phyloP scores from a whole-genome alignment of 2,888 invertebrate genomes.

The Tholera decimalis region DNA sequence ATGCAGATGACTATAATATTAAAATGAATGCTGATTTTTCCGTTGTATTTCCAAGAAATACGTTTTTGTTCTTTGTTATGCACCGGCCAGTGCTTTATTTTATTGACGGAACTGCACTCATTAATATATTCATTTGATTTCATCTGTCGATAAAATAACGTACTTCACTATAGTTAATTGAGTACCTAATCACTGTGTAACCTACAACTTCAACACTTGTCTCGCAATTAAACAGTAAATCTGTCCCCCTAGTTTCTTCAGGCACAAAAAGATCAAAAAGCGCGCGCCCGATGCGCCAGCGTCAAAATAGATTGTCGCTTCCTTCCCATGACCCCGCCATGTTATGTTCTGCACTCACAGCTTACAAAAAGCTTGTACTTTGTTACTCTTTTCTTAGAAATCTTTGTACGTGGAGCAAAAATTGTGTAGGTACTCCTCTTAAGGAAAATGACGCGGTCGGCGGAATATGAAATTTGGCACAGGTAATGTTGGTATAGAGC shows the following conservation, averaged over 20 bases:
- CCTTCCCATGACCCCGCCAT: slow-evolving; percentile 60
- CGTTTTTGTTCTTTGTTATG: neutral
- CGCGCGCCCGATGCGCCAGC: slow-evolving; percentile 47
- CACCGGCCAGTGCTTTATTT: too few relatives aligned
- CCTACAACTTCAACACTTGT: slow-evolving; percentile 17
- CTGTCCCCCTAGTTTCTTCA: slow-evolving; percentile 24
- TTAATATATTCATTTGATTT: neutral
- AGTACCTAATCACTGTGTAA: neutral
- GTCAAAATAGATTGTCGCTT: slow-evolving; percentile 74
- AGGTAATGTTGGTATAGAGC: too few relatives aligned
- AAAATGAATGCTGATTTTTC: too few relatives aligned
- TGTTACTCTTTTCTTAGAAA: neutral
- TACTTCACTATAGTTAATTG: neutral
- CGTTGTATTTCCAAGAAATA: too few relatives aligned
- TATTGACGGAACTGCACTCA: neutral
- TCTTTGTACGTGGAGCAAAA: too few relatives aligned
- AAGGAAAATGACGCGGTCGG: too few relatives aligned
- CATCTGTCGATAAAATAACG: neutral
- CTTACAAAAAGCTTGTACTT: slow-evolving; percentile 1
- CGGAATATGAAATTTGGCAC: too few relatives aligned
- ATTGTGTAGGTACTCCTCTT: too few relatives aligned
- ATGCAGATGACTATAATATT: too few relatives aligned
- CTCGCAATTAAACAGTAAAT: slow-evolving; percentile 33
- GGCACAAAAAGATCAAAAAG: slow-evolving; percentile 64
- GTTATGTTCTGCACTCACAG: slow-evolving; percentile 19